Percentiles rank a stretch among this genome's conserved stretches.
Conservation (phyloP, 2,113 vertebrate species). For the Lanius ludovicianus region DNA sequence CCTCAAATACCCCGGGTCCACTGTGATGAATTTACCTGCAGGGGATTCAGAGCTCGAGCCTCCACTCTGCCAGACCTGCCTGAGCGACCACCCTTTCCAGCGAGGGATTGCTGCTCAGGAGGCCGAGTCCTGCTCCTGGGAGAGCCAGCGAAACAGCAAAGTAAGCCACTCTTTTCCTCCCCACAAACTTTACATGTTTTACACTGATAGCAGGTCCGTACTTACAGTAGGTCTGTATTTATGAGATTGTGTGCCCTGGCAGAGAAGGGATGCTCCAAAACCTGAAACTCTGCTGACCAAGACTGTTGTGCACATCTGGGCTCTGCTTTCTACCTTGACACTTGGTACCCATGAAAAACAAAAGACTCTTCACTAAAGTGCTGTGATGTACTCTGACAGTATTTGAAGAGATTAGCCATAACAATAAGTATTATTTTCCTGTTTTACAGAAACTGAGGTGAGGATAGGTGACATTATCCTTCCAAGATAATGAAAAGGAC, state of each 20-base stretch:
- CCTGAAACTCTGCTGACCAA: not conserved
- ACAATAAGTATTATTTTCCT: not conserved
- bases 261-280: not conserved
- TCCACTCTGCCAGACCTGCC: slow-evolving; percentile 78
- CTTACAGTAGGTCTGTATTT: not conserved
- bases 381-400: not conserved
- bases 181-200: not conserved
- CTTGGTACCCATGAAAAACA: not conserved
- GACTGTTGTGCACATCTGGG: not conserved
- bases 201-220: not conserved
- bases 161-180: slow-evolving; percentile 68
- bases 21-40: slow-evolving; percentile 75
- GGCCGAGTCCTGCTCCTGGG: slow-evolving; percentile 76
- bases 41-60: slow-evolving; percentile 82
- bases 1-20: slow-evolving; percentile 80
- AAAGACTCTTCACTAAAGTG: not conserved
- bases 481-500: not conserved
- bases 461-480: not conserved
- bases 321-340: not conserved
- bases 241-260: not conserved
- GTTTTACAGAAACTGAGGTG: not conserved
- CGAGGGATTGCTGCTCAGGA: slow-evolving; percentile 74
- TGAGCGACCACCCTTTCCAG: slow-evolving; percentile 78
- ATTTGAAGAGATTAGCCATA: not conserved
- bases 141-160: slow-evolving; percentile 83